Base-by-base conservation (phyloP, 2,797 vertebrate species). In the Streptopelia turtur region DNA sequence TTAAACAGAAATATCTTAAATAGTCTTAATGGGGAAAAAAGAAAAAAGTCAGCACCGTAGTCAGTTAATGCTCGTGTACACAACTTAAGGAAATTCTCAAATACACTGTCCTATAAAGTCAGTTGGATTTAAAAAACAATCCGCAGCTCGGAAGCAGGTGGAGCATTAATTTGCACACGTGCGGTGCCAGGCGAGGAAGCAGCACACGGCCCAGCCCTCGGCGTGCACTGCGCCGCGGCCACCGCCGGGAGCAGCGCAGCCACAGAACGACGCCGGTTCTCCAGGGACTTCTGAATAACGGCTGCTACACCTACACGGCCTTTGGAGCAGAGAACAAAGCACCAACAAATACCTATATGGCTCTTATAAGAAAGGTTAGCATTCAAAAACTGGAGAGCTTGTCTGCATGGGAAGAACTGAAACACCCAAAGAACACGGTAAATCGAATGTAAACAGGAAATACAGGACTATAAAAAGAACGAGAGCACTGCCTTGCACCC, bases 361-460 rank as follows among this genome's bases (percentile, higher is more conserved):
- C 9, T 78, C 74, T 45, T 45, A 2, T 13, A 30, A 66, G n/a
- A 60, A 84, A 90, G 39, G 35, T 31, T 50, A 79, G 57, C 50
- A 56, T 71, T 78, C 71, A 31, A 61, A 33, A 94, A 64, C 27
- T 22, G 22, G 57, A 74, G 87, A 78, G 82, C 66, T 52, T 41
- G 14, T 64, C 83, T 89, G 31, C 39, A 13, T 21, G 24, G 18
- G 53, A 78, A 91, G 70, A 95, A 78, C n/a, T 71, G 71, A 84
- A 93, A 83, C 43, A 70, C 43, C 18, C 53, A 28, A 1, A 87
- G 56, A 76, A 86, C 39, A 50, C 1, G 3, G 55, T 63, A 63
- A 63, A 89, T 6, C 49, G 10, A 68, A 84, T 14, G 60, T 77
- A 84, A 91, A 94, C 75, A 94, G 87, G 84, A 94, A 96, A 70